Evolutionary conservation across 2,888 invertebrate species (phyloP).

Genomic region (Aleiodes leptofemur): DNA sequence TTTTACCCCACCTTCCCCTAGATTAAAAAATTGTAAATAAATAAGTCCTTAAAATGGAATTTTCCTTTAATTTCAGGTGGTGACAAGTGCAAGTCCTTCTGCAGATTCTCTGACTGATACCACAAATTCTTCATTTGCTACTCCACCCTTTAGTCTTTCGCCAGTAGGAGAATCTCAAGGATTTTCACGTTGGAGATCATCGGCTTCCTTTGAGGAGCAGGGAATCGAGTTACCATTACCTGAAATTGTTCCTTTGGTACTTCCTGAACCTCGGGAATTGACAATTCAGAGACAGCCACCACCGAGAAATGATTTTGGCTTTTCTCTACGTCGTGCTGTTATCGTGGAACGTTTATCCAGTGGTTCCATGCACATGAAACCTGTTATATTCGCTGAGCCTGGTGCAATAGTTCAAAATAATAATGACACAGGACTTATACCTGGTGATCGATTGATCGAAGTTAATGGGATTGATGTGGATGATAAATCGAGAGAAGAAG

Average conservation of each 20-base stretch:
- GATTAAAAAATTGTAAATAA: not conserved
- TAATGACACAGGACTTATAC: conserved; percentile 88
- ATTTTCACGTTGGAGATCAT: conserved; percentile 86
- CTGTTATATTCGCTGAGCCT: conserved; percentile 94
- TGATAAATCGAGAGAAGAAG: conserved; percentile 90
- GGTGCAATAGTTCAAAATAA: conserved; percentile 83
- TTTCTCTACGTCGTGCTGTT: conserved; percentile 92
- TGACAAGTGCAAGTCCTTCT: conserved; percentile 89
- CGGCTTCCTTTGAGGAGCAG: conserved; percentile 84
- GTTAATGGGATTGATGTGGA: conserved; percentile 92
- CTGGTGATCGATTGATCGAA: conserved; percentile 95
- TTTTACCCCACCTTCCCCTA: no score
- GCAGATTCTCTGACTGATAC: conserved; percentile 91
- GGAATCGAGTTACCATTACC: conserved; percentile 83
- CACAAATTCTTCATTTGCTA: conserved; percentile 91
- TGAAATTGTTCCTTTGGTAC: conserved; percentile 81
- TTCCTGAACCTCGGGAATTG: conserved; percentile 85
- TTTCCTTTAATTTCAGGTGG: conserved; percentile 75
- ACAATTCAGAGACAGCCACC: conserved; percentile 87
- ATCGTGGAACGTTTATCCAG: conserved; percentile 82
- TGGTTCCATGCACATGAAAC: conserved; percentile 78
- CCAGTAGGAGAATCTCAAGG: conserved; percentile 92
- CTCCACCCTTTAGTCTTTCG: conserved; percentile 90
- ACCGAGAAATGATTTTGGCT: conserved; percentile 94
- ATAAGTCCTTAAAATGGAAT: not conserved